These are phyloP conservation scores for Saturnia pavonia DNA, from an alignment of 2,888 invertebrate species.

Conservation along the genomic window DNA sequence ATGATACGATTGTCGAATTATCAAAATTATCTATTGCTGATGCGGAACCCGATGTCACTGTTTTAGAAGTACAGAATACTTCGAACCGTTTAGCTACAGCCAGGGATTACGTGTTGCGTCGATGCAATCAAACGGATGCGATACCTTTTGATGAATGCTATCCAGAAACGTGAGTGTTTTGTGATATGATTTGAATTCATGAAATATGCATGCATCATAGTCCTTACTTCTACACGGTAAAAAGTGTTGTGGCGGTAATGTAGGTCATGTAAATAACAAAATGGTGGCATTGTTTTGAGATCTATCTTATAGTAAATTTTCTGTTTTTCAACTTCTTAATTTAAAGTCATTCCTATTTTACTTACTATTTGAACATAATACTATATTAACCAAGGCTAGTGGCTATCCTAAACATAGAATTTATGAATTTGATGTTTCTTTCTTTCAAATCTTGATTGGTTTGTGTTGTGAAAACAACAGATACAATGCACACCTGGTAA, in stretches of 20 bases:
- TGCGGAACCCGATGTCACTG: conserved; percentile 68
- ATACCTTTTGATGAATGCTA: conserved; percentile 85
- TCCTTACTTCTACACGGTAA: conserved; percentile 10
- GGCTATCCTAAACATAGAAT: not conserved
- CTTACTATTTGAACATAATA: not conserved
- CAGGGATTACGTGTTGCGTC: conserved; percentile 81
- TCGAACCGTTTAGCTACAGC: conserved; percentile 63
- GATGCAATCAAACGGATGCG: conserved; percentile 85
- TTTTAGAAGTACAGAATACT: conserved; percentile 70
- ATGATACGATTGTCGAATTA: conserved; percentile 80
- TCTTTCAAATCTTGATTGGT: not conserved
- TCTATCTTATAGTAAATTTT: not conserved
- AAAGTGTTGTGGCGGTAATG: conserved; percentile 34
- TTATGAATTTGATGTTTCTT: not conserved
- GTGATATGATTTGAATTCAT: not conserved
- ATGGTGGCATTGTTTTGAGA: conserved; percentile 43
- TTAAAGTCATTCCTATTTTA: not conserved
- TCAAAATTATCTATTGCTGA: conserved; percentile 78
- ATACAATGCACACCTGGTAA: not conserved
- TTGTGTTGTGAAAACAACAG: not conserved
- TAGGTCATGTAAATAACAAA: conserved; percentile 49
- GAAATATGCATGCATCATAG: not conserved
- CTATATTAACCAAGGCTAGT: not conserved
- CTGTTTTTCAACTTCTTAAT: not conserved
- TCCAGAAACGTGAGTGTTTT: conserved; percentile 81